Evolutionary conservation across 2,888 invertebrate species (phyloP), one percentile per base, ranked within the genome.

Genomic region (Gibbula magus): DNA sequence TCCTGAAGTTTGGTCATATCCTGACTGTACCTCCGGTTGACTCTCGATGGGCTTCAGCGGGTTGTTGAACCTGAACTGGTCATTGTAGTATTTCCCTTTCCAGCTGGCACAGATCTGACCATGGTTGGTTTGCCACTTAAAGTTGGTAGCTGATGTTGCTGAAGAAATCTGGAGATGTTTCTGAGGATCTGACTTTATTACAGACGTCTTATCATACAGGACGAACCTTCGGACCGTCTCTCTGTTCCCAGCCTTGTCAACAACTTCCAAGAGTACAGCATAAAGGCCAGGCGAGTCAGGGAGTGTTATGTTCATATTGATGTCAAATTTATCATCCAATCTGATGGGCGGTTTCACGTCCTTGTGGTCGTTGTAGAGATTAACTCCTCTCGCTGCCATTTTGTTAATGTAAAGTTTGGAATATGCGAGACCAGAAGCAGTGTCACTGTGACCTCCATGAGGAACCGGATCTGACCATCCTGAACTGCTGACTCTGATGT

Each of bases 1-100:
- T n/a, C 85, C 86, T 18, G 78, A 70, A 25, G 51, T 79, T 54
- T 87, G 86, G 22, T 87, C 87, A 66, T 87, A 87, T 2, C 73
- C 61, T 2, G 81, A 83, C 2, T n/a, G 5, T 18, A 87, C 81
- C 0, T 75, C 32, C 16, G 61, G 52, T n/a, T 85, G 82, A 1
- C 70, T n/a, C 16, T 74, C 56, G 5, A 87, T 83, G 2, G 79
- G 81, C 18, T 77, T 75, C 13, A 87, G 78, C 0, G 79, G 66
- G 45, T 83, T 80, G 29, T 79, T 81, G 25, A 66, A n/a, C 18
- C 61, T 18, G 29, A 83, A 70, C 16, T 79, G 66, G 29, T 75
- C 66, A 75, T 86, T 86, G 61, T 80, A 80, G 75, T 82, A 86
- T 8, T 81, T 52, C 1, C 82, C 79, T 35, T 25, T 80, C 86